Conservation (phyloP, 2,113 vertebrate genomes). For the Talpa occidentalis region DNA sequence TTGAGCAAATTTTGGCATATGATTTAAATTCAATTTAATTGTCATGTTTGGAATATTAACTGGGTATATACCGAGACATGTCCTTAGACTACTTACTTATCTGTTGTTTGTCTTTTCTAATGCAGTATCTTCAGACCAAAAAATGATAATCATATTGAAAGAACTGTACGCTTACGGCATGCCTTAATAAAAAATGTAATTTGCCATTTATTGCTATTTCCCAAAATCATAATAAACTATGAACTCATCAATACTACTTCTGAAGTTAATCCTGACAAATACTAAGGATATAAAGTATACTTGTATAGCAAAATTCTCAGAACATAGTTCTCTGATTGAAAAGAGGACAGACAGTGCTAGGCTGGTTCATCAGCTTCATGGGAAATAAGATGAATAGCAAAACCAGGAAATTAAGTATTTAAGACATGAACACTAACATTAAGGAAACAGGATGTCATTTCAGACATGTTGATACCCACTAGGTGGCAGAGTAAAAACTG, state of each 20-base stretch:
- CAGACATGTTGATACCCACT: neutral
- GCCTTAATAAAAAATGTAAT: neutral
- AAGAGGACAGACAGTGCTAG: neutral
- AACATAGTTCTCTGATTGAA: neutral
- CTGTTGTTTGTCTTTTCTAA: neutral
- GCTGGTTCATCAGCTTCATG: neutral
- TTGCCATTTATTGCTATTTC: neutral
- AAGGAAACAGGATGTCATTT: neutral
- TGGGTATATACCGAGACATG: neutral
- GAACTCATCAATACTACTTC: neutral
- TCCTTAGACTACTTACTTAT: neutral
- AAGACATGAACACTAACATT: neutral
- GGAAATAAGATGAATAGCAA: too few species aligned
- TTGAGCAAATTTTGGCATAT: too few species aligned
- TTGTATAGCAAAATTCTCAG: too few species aligned
- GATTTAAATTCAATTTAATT: neutral
- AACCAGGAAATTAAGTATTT: slow-evolving; percentile 47
- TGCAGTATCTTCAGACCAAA: neutral
- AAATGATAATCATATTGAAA: neutral
- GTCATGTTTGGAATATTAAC: neutral
- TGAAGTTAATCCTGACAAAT: neutral
- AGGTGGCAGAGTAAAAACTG: slow-evolving; percentile 52
- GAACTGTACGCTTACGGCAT: neutral
- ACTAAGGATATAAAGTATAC: neutral
- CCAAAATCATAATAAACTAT: neutral